Percentiles rank a stretch among this genome's conserved stretches.
Conservation (phyloP, 2,113 vertebrate genomes). For the Gymnocephalus cernua region DNA sequence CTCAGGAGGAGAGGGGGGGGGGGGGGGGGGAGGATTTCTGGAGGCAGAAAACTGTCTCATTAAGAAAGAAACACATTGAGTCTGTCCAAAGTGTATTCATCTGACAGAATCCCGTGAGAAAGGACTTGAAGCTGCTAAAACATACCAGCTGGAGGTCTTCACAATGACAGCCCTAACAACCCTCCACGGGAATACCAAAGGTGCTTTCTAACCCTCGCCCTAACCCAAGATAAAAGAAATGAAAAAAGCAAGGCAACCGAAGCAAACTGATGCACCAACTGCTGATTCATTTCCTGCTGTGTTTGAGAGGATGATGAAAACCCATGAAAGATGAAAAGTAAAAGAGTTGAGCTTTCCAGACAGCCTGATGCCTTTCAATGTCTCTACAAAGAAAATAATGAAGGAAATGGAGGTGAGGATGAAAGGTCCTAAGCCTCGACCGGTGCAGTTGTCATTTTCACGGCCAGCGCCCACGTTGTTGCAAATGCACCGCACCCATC, state of each 20-base stretch:
- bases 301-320: not conserved
- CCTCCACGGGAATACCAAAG: too few relatives aligned
- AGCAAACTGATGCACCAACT: conserved; percentile 19
- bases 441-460: too few relatives aligned
- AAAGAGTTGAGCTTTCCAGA: conserved; percentile 5
- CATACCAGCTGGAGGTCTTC: too few relatives aligned
- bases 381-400: not conserved
- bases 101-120: too few relatives aligned
- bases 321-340: conserved; percentile 51
- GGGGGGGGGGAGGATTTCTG: not conserved
- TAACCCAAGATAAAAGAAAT: conserved; percentile 42
- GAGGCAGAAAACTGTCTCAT: conserved; percentile 29
- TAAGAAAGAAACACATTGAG: not conserved
- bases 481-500: too few relatives aligned
- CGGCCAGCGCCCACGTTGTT: too few relatives aligned
- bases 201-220: too few relatives aligned
- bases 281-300: too few relatives aligned
- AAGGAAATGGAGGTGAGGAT: not conserved
- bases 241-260: conserved; percentile 12
- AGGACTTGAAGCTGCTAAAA: too few relatives aligned
- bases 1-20: conserved; percentile 9
- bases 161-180: too few relatives aligned
- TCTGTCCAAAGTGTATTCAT: too few relatives aligned
- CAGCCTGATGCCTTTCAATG: not conserved
- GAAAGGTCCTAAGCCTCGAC: not conserved